A percentile compares a stretch with the other conserved stretches of the same genome.
These are phyloP conservation scores for Geodia barretti DNA, from an alignment of 37 sponge, comb jelly and placozoan genomes.

Conservation along the genomic window DNA sequence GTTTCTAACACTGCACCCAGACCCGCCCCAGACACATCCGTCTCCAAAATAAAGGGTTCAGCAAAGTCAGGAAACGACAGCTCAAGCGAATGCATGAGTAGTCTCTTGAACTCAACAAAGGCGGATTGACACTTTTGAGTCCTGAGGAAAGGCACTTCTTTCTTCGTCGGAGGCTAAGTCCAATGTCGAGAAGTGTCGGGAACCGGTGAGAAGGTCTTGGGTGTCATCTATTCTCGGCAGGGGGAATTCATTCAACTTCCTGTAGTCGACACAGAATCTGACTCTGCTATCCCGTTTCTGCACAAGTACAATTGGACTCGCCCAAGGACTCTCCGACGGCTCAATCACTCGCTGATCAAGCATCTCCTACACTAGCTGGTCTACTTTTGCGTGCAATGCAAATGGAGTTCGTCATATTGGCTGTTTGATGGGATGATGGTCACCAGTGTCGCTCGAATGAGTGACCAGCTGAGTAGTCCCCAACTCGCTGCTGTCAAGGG, in stretches of 20 bases:
- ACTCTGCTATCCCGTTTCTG: slow-evolving; percentile 46
- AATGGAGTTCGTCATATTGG: slow-evolving; percentile 36
- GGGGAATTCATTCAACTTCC: slow-evolving; percentile 60
- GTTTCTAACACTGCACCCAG: slow-evolving; percentile 63
- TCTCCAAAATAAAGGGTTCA: slow-evolving; percentile 42
- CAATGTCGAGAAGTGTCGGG: slow-evolving; percentile 39
- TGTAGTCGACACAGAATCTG: slow-evolving; percentile 69
- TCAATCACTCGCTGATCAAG: slow-evolving; percentile 39
- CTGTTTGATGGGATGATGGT: slow-evolving; percentile 51
- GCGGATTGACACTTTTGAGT: slow-evolving; percentile 33
- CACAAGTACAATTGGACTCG: slow-evolving; percentile 60
- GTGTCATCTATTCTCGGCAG: slow-evolving; percentile 59
- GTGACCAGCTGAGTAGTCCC: slow-evolving; percentile 19
- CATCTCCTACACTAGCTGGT: slow-evolving; percentile 45
- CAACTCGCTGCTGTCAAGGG: slow-evolving; percentile 34
- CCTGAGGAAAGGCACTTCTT: slow-evolving; percentile 46
- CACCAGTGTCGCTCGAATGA: slow-evolving; percentile 50
- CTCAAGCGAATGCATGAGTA: slow-evolving; percentile 27
- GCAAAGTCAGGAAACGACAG: slow-evolving; percentile 49
- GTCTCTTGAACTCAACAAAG: slow-evolving; percentile 38
- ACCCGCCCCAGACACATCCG: slow-evolving; percentile 55
- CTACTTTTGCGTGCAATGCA: slow-evolving; percentile 27
- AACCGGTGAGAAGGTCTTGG: slow-evolving; percentile 29
- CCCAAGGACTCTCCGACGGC: slow-evolving; percentile 67
- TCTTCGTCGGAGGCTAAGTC: slow-evolving; percentile 63